A percentile compares a stretch with the other conserved stretches of the same genome.
phyloP scores from a whole-genome alignment of 1,140 invertebrate genomes.

The Homarus americanus region DNA sequence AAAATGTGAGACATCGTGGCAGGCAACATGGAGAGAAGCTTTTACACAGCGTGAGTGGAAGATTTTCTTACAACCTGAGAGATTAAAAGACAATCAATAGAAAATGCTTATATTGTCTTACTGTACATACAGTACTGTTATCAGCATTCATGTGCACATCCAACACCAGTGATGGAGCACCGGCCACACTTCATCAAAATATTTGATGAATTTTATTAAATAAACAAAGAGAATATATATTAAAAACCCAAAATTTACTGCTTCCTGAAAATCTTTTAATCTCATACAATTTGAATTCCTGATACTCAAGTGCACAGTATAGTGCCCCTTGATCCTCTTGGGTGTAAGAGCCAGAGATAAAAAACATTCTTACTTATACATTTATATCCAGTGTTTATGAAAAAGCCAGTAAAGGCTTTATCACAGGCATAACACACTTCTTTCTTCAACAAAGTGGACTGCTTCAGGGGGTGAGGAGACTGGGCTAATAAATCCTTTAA shows the following conservation, averaged over 20 bases:
- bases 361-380: slow-evolving; percentile 82
- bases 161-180: no score
- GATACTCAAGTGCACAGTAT: no score
- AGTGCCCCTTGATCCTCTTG: no score
- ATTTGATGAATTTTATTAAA: no score
- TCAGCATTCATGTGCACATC: no score
- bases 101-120: no score
- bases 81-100: slow-evolving; percentile 19
- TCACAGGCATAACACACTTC: slow-evolving; percentile 88
- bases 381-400: slow-evolving; percentile 87
- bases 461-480: slow-evolving; percentile 68
- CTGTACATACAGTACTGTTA: no score
- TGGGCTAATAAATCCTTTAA: slow-evolving; percentile 60
- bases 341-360: no score
- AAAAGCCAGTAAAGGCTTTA: slow-evolving; percentile 87
- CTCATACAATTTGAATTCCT: no score
- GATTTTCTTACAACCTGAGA: slow-evolving; percentile 86
- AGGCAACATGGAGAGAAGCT: slow-evolving; percentile 47
- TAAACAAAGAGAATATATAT: not conserved
- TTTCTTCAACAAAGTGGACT: slow-evolving; percentile 82
- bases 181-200: no score
- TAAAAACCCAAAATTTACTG: not conserved
- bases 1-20: slow-evolving; percentile 74
- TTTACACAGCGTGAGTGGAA: slow-evolving; percentile 91
- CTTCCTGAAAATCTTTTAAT: no score